Base-by-base conservation (phyloP, 2,888 invertebrate genomes). In the Parnassius orleans region DNA sequence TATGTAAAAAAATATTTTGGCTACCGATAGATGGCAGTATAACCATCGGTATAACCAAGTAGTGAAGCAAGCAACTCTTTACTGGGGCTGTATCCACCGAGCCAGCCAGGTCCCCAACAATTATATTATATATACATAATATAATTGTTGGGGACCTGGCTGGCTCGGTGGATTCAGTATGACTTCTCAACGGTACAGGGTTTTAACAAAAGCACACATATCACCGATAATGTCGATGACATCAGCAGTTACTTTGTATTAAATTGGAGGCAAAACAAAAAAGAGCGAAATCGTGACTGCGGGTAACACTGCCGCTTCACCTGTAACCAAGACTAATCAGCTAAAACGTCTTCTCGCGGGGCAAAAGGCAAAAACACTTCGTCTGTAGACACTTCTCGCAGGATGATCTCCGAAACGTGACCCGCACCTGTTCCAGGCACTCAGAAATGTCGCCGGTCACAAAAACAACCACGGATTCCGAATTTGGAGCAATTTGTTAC, bases 321-420 rank as follows among this genome's bases (percentile, higher is more conserved):
- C 86, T 87, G 88, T 79, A 76, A 71, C 76, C 86, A 83, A 72
- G 76, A 72, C 89, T 64, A 87, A 88, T 87, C 75, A 72, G 72
- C 64, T 63, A 41, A 51, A 19, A 42, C 60, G 46, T 53, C 68
- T 63, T 19, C 51, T 63, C 63, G 63, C 66, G 62, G 68, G 66
- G 70, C 69, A 68, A 70, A 66, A 67, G 65, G 66, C 56, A 56
- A 53, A 65, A 55, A 65, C 65, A 69, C 65, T 66, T 66, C 71
- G n/a, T 7, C 14, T 12, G 48, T 14, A 48, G 19, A 9, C 58
- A 68, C 69, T 69, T 70, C 68, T 65, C 66, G 63, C 53, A 60
- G 54, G 57, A 66, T 65, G 48, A 48, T 48, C 65, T 65, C 76
- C 72, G 73, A 61, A 63, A 66, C 72, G 72, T 72, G 72, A 71